Evolutionary conservation across 2,888 invertebrate genomes (phyloP), one percentile per base, ranked within the genome.

Genomic region (Drosophila nr. perissopoda): DNA sequence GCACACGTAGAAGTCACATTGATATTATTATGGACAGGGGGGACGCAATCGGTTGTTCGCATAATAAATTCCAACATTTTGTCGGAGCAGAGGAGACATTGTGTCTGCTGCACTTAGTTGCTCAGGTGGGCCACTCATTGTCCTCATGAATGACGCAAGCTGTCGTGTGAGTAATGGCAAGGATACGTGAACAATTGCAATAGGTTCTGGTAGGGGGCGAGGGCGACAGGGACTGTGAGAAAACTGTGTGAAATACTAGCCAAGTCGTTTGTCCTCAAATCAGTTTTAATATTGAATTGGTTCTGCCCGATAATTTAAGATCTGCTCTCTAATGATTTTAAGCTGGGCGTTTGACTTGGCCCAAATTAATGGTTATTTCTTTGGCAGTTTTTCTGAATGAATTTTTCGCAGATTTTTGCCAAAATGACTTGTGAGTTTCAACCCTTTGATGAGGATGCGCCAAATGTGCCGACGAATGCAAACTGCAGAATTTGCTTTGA

Each of bases 151-250:
- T 89, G 90, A 85, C 80, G 81, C 81, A 89, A 89, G 76, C 62
- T 87, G 83, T 82, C 88, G 79, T 54, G 68, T 90, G 91, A 91
- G 82, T 86, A 89, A 89, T 91, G 86, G 80, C 80, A 74, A 82
- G 73, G 70, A 70, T 74, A 80, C 85, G 82, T 85, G 88, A 64
- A 77, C 79, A 79, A 85, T 85, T 87, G 84, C 71, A 71, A 53
- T 52, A 10, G 46, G 49, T 59, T 61, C 7, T 16, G 46, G 16
- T 8, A 25, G 21, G 16, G 46, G 25, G 25, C 42, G 61, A 38
- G 7, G n/a, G 18, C 18, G 34, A 18, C 21, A 33, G 61, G 31
- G 58, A 85, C 76, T 82, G 78, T 87, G 89, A 74, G 89, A 84
- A 79, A 83, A 80, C 31, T 74, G 18, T 71, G 53, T 36, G 54